Evolutionary conservation across 1,140 invertebrate species (phyloP).

Genomic region (Scaptomyza pallida): DNA sequence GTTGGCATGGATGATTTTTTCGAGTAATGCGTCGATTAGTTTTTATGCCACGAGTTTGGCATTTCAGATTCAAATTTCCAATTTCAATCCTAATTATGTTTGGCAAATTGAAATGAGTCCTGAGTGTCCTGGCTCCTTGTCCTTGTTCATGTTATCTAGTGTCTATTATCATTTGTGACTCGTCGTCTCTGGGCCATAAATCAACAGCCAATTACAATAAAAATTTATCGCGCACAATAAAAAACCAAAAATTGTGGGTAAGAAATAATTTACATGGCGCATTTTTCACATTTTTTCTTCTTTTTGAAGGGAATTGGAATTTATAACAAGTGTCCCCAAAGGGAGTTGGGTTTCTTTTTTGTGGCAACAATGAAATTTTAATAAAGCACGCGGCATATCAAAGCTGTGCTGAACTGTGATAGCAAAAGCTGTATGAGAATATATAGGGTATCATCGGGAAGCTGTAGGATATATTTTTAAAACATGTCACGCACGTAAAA

Average conservation of each 20-base stretch:
- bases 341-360: constrained; percentile 32
- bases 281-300: constrained; percentile 72
- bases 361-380: constrained; percentile 71
- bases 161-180: constrained; percentile 41
- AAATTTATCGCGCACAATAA: constrained; percentile 81
- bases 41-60: constrained; percentile 53
- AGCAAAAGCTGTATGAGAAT: too few species aligned
- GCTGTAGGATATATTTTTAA: not conserved
- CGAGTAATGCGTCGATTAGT: constrained; percentile 62
- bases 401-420: constrained; percentile 2
- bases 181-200: constrained; percentile 59
- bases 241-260: constrained; percentile 42
- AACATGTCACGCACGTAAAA: constrained; percentile 14
- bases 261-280: constrained; percentile 79
- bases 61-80: constrained; percentile 31
- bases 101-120: constrained; percentile 55
- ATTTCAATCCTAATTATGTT: constrained; percentile 41
- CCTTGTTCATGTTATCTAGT: constrained; percentile 50
- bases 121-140: constrained; percentile 1
- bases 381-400: constrained; percentile 73
- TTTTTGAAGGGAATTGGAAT: constrained; percentile 59
- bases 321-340: constrained; percentile 79
- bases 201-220: constrained; percentile 81
- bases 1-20: constrained; percentile 65
- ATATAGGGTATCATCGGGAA: not conserved